Evolutionary conservation across 2,113 vertebrate species (phyloP).

Genomic region (Ceyx cyanopectus): DNA sequence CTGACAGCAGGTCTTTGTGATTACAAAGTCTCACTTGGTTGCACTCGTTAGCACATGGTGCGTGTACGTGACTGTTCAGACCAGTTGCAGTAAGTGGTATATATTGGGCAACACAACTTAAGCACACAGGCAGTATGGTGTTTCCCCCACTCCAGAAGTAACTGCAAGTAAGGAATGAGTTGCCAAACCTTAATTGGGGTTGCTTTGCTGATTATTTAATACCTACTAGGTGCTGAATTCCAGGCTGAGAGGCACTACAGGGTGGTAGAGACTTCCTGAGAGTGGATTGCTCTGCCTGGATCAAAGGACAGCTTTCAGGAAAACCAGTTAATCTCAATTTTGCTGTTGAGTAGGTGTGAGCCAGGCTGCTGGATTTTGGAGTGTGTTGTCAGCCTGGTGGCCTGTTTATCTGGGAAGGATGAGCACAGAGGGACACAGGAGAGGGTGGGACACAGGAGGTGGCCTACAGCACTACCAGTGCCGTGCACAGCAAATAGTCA

Average conservation of each 20-base stretch:
- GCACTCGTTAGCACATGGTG: not conserved
- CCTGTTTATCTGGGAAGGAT: not conserved
- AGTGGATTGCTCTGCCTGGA: not conserved
- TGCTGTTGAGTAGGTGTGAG: not conserved
- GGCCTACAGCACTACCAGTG: rapidly evolving
- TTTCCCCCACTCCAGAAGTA: not conserved
- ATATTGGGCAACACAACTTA: not conserved
- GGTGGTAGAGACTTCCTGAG: not conserved
- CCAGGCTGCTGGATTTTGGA: not conserved
- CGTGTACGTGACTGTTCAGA: rapidly evolving
- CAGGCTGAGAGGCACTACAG: not conserved
- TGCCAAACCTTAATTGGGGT: not conserved
- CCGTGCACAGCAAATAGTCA: not conserved
- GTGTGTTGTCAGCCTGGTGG: not conserved
- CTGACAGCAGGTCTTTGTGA: not conserved
- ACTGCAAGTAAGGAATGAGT: not conserved
- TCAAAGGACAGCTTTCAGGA: not conserved
- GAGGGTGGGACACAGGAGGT: not conserved
- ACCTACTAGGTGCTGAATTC: not conserved
- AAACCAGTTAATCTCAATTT: not conserved
- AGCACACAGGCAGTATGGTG: not conserved
- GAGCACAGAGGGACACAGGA: not conserved
- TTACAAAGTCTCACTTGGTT: not conserved
- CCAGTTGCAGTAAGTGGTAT: not conserved
- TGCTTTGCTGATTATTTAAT: not conserved